Percentiles rank a stretch among this genome's conserved stretches.
These are phyloP conservation scores for Araneus ventricosus DNA, from an alignment of 1,140 invertebrate species.

Conservation along the genomic window DNA sequence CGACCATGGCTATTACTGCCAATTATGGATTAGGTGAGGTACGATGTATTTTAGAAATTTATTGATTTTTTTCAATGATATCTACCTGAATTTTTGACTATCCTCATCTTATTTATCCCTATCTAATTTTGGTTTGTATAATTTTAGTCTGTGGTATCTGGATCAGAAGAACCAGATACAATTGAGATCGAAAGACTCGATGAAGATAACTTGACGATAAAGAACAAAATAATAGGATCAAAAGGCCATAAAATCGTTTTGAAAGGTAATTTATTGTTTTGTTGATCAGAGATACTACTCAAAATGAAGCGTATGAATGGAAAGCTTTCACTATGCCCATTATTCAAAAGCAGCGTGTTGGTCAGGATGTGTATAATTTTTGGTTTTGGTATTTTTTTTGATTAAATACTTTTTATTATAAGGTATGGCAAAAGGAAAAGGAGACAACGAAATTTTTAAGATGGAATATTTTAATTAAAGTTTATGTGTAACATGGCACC, in stretches of 20 bases:
- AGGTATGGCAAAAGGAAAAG: too few species aligned
- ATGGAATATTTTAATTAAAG: too few species aligned
- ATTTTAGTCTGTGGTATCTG: slow-evolving; percentile 85
- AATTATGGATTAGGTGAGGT: slow-evolving; percentile 90
- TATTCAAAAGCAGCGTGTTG: too few species aligned
- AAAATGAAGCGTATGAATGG: too few species aligned
- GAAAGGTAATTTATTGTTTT: slow-evolving; percentile 59
- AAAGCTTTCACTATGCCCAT: too few species aligned
- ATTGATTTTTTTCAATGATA: background rate
- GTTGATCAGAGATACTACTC: too few species aligned
- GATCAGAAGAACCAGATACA: slow-evolving; percentile 87
- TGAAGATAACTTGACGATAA: slow-evolving; percentile 24
- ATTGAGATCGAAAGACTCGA: slow-evolving; percentile 78
- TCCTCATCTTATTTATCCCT: too few species aligned
- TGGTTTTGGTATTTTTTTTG: too few species aligned
- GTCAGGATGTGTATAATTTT: too few species aligned
- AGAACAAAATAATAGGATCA: slow-evolving; percentile 44
- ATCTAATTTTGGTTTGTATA: background rate
- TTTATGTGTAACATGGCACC: too few species aligned
- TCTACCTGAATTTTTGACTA: background rate
- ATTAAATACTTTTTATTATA: too few species aligned
- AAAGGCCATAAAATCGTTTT: slow-evolving; percentile 52
- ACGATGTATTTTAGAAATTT: background rate
- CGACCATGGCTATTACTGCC: slow-evolving; percentile 86
- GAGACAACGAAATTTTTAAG: too few species aligned